phyloP scores from a whole-genome alignment of 2,888 invertebrate genomes.

The Drosophila macrospina region DNA sequence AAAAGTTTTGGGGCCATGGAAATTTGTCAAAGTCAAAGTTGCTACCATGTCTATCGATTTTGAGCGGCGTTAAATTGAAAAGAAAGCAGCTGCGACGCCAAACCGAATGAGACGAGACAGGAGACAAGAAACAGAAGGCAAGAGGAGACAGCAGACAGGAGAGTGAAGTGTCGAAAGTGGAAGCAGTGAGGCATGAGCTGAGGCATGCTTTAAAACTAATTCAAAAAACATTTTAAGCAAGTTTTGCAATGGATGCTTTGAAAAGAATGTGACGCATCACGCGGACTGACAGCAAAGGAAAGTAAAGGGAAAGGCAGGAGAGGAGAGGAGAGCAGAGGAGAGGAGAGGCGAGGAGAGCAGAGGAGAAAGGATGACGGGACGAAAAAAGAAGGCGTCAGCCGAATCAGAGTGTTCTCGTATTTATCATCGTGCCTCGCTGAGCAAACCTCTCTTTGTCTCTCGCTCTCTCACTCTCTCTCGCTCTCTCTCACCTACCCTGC shows the following conservation, averaged over 20 bases:
- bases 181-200: conserved; percentile 23
- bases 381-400: neutral
- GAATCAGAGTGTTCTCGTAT: conserved; percentile 17
- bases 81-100: conserved; percentile 48
- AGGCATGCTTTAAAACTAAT: conserved; percentile 64
- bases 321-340: too few species aligned
- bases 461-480: neutral
- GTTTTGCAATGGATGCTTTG: conserved; percentile 38
- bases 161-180: neutral
- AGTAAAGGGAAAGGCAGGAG: too few species aligned
- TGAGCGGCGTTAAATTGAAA: conserved; percentile 60
- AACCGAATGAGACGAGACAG: conserved; percentile 5
- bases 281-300: conserved; percentile 21
- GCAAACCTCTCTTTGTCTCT: neutral
- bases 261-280: conserved; percentile 58
- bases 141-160: neutral
- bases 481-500: too few species aligned
- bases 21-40: conserved; percentile 71
- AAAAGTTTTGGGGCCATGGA: conserved; percentile 47
- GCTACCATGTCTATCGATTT: conserved; percentile 67
- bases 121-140: conserved; percentile 6
- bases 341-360: too few species aligned
- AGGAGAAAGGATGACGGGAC: neutral
- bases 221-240: conserved; percentile 52
- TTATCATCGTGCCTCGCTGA: conserved; percentile 35